Base-by-base conservation (phyloP, 2,797 vertebrate genomes). In the Onychomys arenicola region DNA sequence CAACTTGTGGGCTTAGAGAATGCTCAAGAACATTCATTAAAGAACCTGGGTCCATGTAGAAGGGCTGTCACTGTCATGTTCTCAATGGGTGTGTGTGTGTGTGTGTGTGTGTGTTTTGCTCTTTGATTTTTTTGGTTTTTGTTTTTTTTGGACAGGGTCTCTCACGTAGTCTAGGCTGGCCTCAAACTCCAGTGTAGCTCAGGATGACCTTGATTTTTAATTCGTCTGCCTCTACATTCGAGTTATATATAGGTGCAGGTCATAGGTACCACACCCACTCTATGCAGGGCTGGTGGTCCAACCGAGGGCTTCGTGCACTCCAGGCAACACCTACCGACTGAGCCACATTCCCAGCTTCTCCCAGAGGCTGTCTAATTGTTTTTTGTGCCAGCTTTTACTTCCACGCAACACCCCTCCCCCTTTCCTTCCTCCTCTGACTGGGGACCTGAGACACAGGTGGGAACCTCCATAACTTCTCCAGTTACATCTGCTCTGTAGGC, bases 401-500 rank as follows among this genome's bases (percentile, higher is more conserved):
- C 85, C 52, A 2, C 4, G 17, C 12, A 11, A 34, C 81, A 34
- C 27, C 9, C 12, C 84, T 49, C 65, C 34, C 52, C 57, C 13
- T 63, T 89, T 73, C 85, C 34, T 67, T 29, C 40, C 73, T 73
- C 67, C 78, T 82, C 88, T 29, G 81, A 81, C 37, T 55, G 6
- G 63, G 89, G 87, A 49, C 27, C 43, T 25, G 40, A 77, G 81
- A 69, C 71, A 8, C 81, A 97, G 93, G 95, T 81, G 34, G 12
- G 81, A 86, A 27, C 87, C 87, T 96, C 76, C 11, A 73, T 67
- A 57, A 90, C 80, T 91, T 94, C 67, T 75, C 95, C 57, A 19
- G 46, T 85, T 43, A 78, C 83, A 77, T 94, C 71, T 82, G 83
- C 88, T 96, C 80, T 29, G 73, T 81, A 49, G 76, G 93, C 93